A percentile compares a stretch with the other conserved stretches of the same genome.
These are phyloP conservation scores for Sebastes iracundus DNA, from an alignment of 2,797 vertebrate genomes.

Conservation along the genomic window DNA sequence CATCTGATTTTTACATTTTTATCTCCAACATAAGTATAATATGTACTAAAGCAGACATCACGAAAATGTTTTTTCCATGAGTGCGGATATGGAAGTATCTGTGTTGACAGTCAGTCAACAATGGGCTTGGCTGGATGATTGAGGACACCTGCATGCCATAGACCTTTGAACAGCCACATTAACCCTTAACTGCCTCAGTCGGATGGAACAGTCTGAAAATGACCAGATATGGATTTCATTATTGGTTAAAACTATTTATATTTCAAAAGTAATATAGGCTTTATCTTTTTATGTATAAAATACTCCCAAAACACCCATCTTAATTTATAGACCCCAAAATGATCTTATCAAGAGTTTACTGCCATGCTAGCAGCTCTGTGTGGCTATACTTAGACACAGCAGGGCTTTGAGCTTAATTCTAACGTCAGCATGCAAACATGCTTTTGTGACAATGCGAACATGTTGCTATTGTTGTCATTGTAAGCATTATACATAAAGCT, in stretches of 20 bases:
- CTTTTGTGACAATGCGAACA: not conserved
- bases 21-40: not conserved
- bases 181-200: not conserved
- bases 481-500: not conserved
- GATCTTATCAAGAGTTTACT: rapidly evolving
- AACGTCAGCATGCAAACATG: not conserved
- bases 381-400: not conserved
- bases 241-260: too few species aligned
- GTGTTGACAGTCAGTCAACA: not conserved
- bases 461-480: not conserved
- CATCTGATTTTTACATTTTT: not conserved
- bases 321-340: not conserved
- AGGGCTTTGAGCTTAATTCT: not conserved
- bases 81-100: not conserved
- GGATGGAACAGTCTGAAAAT: not conserved
- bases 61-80: not conserved
- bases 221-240: not conserved
- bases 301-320: not conserved
- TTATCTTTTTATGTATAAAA: not conserved
- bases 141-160: not conserved
- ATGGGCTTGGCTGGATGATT: not conserved
- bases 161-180: not conserved
- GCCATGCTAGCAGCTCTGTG: not conserved
- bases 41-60: not conserved
- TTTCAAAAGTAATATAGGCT: not conserved